Base-by-base conservation (phyloP, 2,888 invertebrate genomes). In the Sphaeridia pumilis region DNA sequence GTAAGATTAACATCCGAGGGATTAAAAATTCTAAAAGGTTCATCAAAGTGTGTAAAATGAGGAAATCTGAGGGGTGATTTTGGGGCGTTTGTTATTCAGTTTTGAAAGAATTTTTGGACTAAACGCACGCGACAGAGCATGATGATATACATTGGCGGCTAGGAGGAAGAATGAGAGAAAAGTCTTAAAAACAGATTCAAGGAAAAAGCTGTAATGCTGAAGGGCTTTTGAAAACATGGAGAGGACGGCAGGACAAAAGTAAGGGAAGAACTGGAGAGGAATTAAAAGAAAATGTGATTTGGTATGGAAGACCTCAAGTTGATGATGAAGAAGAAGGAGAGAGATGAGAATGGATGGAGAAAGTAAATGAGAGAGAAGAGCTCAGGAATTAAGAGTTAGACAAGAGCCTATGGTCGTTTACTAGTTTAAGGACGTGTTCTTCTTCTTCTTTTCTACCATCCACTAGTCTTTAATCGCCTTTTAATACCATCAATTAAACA, bases 401-500 rank as follows among this genome's bases (percentile, higher is more conserved):
- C n/a, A n/a, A n/a, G n/a, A n/a, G n/a, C n/a, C n/a, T n/a, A n/a
- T n/a, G n/a, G n/a, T n/a, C n/a, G n/a, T n/a, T n/a, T n/a, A n/a
- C n/a, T n/a, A n/a, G n/a, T n/a, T n/a, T n/a, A n/a, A n/a, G n/a
- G n/a, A n/a, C n/a, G n/a, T n/a, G n/a, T n/a, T n/a, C n/a, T n/a
- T n/a, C n/a, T n/a, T n/a, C n/a, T n/a, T n/a, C n/a, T n/a, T n/a
- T n/a, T n/a, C n/a, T n/a, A n/a, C n/a, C n/a, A n/a, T n/a, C n/a
- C n/a, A n/a, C n/a, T n/a, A n/a, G n/a, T n/a, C 55, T 53, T 56
- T 59, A 63, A 61, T 59, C 59, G 59, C 59, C 63, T 59, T 61
- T 60, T 63, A 63, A 63, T 61, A 60, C 63, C 61, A 59, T 61
- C 63, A 63, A 63, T 63, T 63, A 63, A 63, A 61, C 60, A 56